phyloP scores from a whole-genome alignment of 2,888 invertebrate genomes.

The Steinernema hermaphroditum region DNA sequence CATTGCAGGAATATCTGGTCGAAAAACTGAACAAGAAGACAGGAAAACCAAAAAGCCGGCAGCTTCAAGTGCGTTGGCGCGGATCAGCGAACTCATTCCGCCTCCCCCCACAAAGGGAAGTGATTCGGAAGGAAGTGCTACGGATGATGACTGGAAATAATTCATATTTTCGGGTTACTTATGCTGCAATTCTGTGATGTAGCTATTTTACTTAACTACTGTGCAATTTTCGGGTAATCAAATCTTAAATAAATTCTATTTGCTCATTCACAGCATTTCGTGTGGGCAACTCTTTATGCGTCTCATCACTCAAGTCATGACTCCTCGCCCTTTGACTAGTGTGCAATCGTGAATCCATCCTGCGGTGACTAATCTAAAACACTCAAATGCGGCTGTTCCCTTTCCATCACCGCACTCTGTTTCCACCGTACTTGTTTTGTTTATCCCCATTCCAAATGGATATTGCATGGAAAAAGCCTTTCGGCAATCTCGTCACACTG shows the following conservation, averaged over 20 bases:
- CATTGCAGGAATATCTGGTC: constrained; percentile 30
- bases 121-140: constrained; percentile 15
- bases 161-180: not conserved
- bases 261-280: not conserved
- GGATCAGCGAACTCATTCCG: constrained; percentile 32
- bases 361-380: no score
- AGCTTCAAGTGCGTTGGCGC: not conserved
- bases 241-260: constrained; percentile 6
- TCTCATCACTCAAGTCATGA: no score
- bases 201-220: not conserved
- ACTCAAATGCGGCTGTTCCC: no score
- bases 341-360: no score
- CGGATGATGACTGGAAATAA: constrained; percentile 35
- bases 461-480: no score
- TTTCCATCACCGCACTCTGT: no score
- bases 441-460: no score
- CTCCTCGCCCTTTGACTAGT: no score
- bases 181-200: not conserved
- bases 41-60: constrained; percentile 11
- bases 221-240: constrained; percentile 9
- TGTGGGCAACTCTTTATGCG: no score
- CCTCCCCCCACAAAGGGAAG: constrained; percentile 1
- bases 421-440: no score
- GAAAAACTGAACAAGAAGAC: constrained; percentile 28
- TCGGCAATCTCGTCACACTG: no score